Percentiles rank a stretch among this genome's conserved stretches.
These are phyloP conservation scores for Xenopus borealis DNA, from an alignment of 2,113 vertebrate species.

Conservation along the genomic window DNA sequence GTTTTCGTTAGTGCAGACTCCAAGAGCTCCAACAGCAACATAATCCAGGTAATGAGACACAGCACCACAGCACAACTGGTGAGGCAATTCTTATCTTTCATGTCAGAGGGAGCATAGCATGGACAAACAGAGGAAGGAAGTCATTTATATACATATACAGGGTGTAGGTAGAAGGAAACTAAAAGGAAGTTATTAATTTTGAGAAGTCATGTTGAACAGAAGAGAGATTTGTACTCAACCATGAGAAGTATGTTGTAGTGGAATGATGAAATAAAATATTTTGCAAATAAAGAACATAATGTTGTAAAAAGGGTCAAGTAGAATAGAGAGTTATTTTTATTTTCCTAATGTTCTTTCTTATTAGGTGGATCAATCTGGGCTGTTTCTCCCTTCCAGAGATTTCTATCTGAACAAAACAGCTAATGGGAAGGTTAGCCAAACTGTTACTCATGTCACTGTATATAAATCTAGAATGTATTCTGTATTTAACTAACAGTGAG, in stretches of 20 bases:
- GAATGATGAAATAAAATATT: no score
- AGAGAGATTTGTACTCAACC: no score
- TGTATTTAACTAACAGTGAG: no score
- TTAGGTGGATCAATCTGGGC: conserved; percentile 92
- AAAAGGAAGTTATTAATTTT: background rate
- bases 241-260: no score
- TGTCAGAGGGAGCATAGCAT: no score
- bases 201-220: background rate
- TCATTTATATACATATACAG: background rate
- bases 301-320: no score
- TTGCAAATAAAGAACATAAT: no score
- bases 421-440: conserved; percentile 83
- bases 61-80: no score
- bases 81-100: no score
- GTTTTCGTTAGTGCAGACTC: conserved; percentile 86
- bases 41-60: conserved; percentile 80
- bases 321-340: background rate
- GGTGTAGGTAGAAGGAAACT: background rate
- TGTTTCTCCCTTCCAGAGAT: conserved; percentile 92
- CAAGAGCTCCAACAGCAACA: conserved; percentile 94
- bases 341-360: conserved; percentile 24
- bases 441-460: background rate
- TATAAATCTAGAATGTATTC: background rate
- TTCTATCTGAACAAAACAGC: conserved; percentile 96
- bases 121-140: no score